Percentiles rank a stretch among this genome's conserved stretches.
Evolutionary conservation across 1,140 invertebrate species (phyloP).

Genomic region (Aphidius ervi): DNA sequence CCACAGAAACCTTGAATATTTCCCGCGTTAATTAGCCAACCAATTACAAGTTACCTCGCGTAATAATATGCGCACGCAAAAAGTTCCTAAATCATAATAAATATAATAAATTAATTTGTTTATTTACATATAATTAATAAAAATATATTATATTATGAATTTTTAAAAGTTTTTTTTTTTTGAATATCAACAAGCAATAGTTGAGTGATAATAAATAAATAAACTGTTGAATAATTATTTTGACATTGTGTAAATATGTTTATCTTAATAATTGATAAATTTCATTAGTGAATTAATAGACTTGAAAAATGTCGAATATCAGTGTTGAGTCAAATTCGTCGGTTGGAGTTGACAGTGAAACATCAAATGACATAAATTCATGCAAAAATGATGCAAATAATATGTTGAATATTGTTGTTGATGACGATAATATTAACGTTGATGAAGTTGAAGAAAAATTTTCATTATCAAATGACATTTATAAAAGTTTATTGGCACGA

Average conservation of each 20-base stretch:
- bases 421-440: conserved; percentile 7
- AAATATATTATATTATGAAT: no score
- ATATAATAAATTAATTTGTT: conserved; percentile 16
- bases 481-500: conserved; percentile 71
- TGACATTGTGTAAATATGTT: no score
- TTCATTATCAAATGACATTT: conserved; percentile 69
- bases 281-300: conserved; percentile 4
- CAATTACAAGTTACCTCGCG: conserved; percentile 50
- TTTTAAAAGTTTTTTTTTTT: no score
- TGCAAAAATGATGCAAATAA: conserved; percentile 36
- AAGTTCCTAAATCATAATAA: conserved; percentile 47
- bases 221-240: no score
- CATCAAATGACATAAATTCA: conserved; percentile 43
- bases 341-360: conserved; percentile 50
- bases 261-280: not conserved
- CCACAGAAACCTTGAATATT: conserved; percentile 18
- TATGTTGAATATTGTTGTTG: conserved; percentile 1
- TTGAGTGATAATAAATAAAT: not conserved
- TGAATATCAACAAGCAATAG: no score
- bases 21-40: conserved; percentile 51
- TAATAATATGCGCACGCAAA: conserved; percentile 54
- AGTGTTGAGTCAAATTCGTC: conserved; percentile 51
- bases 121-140: no score
- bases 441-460: conserved; percentile 51
- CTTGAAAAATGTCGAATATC: conserved; percentile 44